These are phyloP conservation scores for Emys orbicularis DNA, from an alignment of 2,797 vertebrate genomes.

Conservation along the genomic window DNA sequence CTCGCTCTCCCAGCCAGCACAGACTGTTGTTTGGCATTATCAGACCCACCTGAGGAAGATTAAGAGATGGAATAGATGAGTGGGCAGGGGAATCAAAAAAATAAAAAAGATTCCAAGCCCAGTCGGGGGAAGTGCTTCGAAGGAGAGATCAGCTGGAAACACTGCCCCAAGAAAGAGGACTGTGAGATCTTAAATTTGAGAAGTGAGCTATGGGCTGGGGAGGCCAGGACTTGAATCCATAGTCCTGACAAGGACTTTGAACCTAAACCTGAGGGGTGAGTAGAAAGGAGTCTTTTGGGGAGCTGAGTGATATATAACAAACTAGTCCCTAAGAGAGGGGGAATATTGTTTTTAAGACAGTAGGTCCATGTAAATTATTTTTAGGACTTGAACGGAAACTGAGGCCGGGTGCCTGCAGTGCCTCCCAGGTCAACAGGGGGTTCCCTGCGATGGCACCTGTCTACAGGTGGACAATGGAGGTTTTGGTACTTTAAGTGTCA, in stretches of 20 bases:
- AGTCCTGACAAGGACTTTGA: background rate
- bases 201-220: background rate
- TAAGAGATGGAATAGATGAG: background rate
- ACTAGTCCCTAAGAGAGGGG: too few relatives aligned
- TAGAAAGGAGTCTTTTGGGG: background rate
- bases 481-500: background rate
- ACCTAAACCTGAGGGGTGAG: background rate
- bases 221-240: background rate
- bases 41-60: background rate
- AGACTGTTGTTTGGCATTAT: background rate
- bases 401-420: too few relatives aligned
- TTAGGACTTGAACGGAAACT: too few relatives aligned
- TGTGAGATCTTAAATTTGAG: background rate
- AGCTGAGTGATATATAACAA: too few relatives aligned
- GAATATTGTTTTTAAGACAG: too few relatives aligned
- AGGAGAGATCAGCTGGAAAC: background rate
- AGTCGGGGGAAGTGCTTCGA: background rate
- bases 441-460: background rate
- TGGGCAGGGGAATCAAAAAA: background rate
- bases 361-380: too few relatives aligned
- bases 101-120: background rate
- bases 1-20: background rate
- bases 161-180: background rate
- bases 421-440: background rate
- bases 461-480: background rate